Conservation (phyloP, 2,888 invertebrate species). For the Lampropteryx suffumata region DNA sequence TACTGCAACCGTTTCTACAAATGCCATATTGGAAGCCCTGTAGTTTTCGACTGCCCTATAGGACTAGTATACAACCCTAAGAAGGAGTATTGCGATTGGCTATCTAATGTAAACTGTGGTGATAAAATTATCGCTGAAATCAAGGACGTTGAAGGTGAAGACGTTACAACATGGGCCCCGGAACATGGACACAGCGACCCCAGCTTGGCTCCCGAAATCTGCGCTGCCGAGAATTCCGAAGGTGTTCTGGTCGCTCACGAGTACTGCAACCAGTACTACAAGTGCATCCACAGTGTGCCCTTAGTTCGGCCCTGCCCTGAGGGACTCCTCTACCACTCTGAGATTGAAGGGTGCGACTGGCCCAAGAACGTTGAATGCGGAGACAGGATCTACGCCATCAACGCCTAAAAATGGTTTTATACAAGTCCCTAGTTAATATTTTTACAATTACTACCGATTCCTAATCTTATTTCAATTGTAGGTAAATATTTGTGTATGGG, state of each 20-base stretch:
- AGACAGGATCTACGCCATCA: too few relatives aligned
- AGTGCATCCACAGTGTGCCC: constrained; percentile 38
- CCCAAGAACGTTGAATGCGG: constrained; percentile 43
- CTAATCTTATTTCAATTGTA: too few relatives aligned
- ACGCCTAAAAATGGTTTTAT: too few relatives aligned
- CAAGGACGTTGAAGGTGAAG: background rate
- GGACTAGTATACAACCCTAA: constrained; percentile 27
- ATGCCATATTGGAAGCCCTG: constrained; percentile 22
- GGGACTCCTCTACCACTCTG: constrained; percentile 41
- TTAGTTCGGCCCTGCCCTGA: constrained; percentile 35
- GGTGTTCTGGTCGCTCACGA: constrained; percentile 41
- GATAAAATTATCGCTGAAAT: constrained; percentile 15
- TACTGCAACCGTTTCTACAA: constrained; percentile 33
- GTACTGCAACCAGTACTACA: constrained; percentile 45
- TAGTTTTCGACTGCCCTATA: constrained; percentile 19
- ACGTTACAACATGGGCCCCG: too few relatives aligned
- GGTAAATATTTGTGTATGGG: too few relatives aligned
- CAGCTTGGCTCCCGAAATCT: constrained; percentile 27
- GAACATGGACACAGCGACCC: constrained; percentile 21
- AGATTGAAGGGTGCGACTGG: constrained; percentile 44
- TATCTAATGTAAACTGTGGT: constrained; percentile 22
- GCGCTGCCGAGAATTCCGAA: constrained; percentile 22
- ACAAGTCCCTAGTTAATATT: too few relatives aligned
- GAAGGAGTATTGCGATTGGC: constrained; percentile 31
- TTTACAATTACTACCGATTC: too few relatives aligned